Conservation (phyloP, 2,797 vertebrate genomes). For the Megaceryle alcyon region DNA sequence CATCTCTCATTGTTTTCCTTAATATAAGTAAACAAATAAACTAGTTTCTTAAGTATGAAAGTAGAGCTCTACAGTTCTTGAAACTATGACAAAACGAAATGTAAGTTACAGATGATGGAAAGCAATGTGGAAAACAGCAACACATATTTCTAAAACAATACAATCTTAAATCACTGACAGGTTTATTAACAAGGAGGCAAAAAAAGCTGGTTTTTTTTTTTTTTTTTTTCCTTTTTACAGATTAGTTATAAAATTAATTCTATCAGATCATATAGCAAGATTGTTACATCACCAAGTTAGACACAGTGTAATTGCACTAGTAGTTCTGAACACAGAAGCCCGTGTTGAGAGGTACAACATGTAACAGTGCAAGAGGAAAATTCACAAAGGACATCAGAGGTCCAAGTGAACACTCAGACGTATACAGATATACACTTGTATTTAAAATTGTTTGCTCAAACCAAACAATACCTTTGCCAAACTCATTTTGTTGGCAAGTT, state of each 20-base stretch:
- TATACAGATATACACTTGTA: neutral
- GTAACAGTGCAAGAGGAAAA: neutral
- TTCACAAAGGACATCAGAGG: neutral
- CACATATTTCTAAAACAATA: neutral
- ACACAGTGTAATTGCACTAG: neutral
- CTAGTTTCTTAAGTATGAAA: neutral
- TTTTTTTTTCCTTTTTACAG: neutral
- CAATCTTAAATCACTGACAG: neutral
- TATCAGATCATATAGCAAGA: neutral
- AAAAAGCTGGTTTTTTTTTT: neutral
- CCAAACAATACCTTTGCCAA: neutral
- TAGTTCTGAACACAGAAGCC: neutral
- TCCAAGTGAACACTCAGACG: neutral
- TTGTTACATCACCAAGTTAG: neutral
- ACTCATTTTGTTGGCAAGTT: neutral
- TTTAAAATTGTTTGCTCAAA: neutral
- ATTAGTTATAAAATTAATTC: neutral
- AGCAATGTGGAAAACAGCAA: neutral
- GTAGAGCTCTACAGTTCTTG: neutral
- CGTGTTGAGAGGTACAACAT: fast-evolving
- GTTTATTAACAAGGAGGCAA: neutral
- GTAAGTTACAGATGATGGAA: neutral
- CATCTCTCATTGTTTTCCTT: neutral
- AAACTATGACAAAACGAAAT: neutral
- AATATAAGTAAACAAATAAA: neutral